phyloP scores from a whole-genome alignment of 2,113 vertebrate species.

The Tragelaphus buxtoni region DNA sequence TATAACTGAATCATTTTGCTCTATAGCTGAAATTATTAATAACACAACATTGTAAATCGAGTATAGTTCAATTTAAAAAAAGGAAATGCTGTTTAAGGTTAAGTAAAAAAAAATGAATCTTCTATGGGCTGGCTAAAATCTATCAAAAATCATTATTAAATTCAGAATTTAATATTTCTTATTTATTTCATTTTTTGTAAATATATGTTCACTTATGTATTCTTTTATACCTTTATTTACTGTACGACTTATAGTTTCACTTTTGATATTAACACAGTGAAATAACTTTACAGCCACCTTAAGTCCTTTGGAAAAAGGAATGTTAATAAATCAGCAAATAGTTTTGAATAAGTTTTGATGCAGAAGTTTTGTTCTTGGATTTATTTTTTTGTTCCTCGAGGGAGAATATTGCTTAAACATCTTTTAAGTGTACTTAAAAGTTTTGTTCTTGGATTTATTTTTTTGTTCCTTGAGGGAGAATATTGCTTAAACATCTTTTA shows the following conservation, averaged over 20 bases:
- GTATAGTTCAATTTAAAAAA: background rate
- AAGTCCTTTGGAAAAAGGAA: background rate
- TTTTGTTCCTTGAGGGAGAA: background rate
- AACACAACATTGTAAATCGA: background rate
- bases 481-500: background rate
- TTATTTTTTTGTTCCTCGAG: background rate
- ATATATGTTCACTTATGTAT: background rate
- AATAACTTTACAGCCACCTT: background rate
- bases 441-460: background rate
- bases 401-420: background rate
- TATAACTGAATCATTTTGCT: background rate
- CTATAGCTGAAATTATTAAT: background rate
- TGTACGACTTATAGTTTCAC: background rate
- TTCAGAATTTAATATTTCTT: background rate
- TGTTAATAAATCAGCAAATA: background rate
- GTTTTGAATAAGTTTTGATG: background rate
- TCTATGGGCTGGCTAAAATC: background rate
- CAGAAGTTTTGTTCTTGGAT: background rate
- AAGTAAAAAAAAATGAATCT: background rate
- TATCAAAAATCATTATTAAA: background rate
- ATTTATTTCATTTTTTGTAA: background rate
- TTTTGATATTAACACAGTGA: background rate
- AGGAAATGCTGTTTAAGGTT: background rate
- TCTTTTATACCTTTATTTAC: background rate
- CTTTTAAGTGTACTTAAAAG: background rate